Base-by-base conservation (phyloP, 2,888 invertebrate genomes). In the Julus scandinavius region DNA sequence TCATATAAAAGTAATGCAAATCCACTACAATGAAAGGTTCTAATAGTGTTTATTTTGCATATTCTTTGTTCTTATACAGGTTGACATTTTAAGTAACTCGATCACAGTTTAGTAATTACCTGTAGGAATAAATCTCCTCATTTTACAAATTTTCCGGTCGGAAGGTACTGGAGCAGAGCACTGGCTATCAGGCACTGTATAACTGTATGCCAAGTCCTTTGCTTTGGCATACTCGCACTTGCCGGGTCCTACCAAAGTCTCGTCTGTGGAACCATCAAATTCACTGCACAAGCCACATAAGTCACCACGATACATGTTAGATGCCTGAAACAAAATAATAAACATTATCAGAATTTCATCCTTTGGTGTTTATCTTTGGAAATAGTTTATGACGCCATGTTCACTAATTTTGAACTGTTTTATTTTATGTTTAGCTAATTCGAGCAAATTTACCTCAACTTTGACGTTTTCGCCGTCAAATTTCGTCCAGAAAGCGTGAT, bases 201-300 rank as follows among this genome's bases (percentile, higher is more conserved):
- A 88, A 49, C 87, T 87, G 50, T 38, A 38, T 3, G 41, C 38
- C n/a, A 87, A 88, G 45, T 87, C 87, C 40, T 83, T 50, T 41
- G 41, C 6, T 17, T 41, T 49, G 15, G 83, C 88, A 50, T 88
- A 88, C 45, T 83, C 87, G 87, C 88, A 88, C 38, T 88, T 9
- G 20, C 15, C 45, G n/a, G 88, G 88, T n/a, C 88, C 87, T 13
- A 87, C 83, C 13, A 88, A 49, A 7, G 88, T 50, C 20, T 80
- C 13, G 63, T 54, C 54, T 17, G 29, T 83, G 86, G 87, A 87
- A 49, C 88, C 88, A n/a, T 80, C 58, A 17, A 88, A 87, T 17
- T 88, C 87, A 40, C 88, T 58, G 83, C 88, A 88, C 41, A 87
- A 6, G 29, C 88, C 88, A 83, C 88, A 88, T 2, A 88, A 11